Base-by-base conservation (phyloP, 1,140 invertebrate genomes). In the Phymastichus coffea region DNA sequence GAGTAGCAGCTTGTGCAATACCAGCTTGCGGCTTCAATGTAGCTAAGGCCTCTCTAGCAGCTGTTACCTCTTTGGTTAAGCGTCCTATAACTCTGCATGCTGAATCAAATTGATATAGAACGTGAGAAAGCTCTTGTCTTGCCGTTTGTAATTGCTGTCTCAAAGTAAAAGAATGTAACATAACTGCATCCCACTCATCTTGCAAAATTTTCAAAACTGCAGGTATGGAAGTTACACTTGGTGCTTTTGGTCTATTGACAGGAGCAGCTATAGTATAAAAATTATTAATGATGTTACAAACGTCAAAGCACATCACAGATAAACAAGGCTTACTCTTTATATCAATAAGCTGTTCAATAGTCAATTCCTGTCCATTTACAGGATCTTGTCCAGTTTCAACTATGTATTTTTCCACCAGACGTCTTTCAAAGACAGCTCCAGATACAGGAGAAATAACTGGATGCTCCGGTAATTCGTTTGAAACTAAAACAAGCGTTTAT, bases 131-230 rank as follows among this genome's bases (percentile, higher is more conserved):
- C 81, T 97, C 95, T 80, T 86, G 74, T 64, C 97, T 83, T 30
- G 96, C 95, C 25, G 96, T 98, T 80, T 99, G 96, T 40, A 99
- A 78, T 74, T 99, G 97, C 71, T 99, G 96, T 53, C 96, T 82
- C 63, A 98, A 87, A 40, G 95, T 98, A 71, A 98, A 99, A 69
- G 92, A 87, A 73, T 99, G 94, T 56, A 99, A 80, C 97, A 99
- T 99, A 12, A 97, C 88, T 2, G 98, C 95, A 85, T 99, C 97
- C 97, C 97, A 99, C 81, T 99, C 97, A 84, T 99, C 97, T 81
- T 99, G 98, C 64, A 99, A 84, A 44, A 91, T 90, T 82, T 99
- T 99, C 38, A 99, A 81, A 63, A 98, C 96, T 1, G 95, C 95
- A 44, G 98, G 98, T 72, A 99, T 99, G 64, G 95, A 98, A 6